Base-by-base conservation (phyloP, 2,888 invertebrate genomes). In the Mimumesa dahlbomi region DNA sequence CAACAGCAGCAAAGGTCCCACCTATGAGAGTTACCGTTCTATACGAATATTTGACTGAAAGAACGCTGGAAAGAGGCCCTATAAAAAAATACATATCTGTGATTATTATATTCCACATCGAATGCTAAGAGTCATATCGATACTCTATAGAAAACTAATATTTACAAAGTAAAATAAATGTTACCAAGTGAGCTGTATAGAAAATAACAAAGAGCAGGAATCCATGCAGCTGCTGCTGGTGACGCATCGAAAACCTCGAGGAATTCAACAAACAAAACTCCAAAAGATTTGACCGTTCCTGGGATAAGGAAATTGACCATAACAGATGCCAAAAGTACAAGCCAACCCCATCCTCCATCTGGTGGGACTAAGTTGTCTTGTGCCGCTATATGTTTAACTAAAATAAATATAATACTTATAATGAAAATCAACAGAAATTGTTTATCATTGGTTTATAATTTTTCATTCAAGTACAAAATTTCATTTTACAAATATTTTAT, bases 271-370 rank as follows among this genome's bases (percentile, higher is more conserved):
- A 96, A 93, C 0, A 97, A 90, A 0, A 97, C 96, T 11, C 97
- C 96, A 84, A 96, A 96, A 2, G 96, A 96, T 88, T 96, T 96
- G 48, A 96, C 94, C 0, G 95, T 96, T 36, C 96, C 96, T 3
- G 96, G 96, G 34, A 96, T 95, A 18, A 96, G 91, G 77, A 96
- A 93, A 87, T 96, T 96, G 58, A 96, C 96, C 84, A 96, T 89
- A 58, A 96, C 95, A 2, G 96, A 93, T 49, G 82, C 91, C 86
- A 93, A 90, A 82, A 93, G 91, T 57, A 96, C 93, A 84, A 94
- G 92, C 96, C 96, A 96, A 59, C 96, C 96, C 95, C 95, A 96
- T 75, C 94, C 94, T 19, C 96, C 96, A 88, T 96, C 96, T 0
- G 95, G 96, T 52, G 95, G 95, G 42, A 95, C 94, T 90, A 94